A percentile compares a stretch with the other conserved stretches of the same genome.
Conservation (phyloP, 2,888 invertebrate genomes). For the Ectemnius cavifrons region DNA sequence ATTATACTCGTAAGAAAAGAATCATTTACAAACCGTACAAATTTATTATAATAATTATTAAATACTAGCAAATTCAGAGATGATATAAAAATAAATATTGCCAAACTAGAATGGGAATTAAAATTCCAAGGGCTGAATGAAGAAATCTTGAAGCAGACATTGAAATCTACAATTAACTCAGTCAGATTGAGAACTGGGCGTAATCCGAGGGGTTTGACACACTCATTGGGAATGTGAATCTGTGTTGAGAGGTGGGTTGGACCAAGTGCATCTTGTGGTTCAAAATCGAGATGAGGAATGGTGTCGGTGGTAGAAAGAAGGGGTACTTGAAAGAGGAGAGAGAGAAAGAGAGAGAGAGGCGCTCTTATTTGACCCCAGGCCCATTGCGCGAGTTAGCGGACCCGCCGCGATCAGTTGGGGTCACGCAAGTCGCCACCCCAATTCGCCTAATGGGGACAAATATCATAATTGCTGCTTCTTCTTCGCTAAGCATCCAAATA, state of each 20-base stretch:
- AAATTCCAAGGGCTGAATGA: too few relatives aligned
- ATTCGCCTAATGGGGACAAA: slow-evolving; percentile 77
- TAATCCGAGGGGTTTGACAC: too few relatives aligned
- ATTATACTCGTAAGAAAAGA: too few relatives aligned
- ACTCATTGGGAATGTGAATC: background rate
- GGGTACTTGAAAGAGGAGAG: slow-evolving; percentile 42
- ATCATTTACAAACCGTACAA: too few relatives aligned
- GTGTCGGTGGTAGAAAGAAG: slow-evolving; percentile 29
- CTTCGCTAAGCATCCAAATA: slow-evolving; percentile 72
- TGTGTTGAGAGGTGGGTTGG: background rate
- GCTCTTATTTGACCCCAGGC: slow-evolving; percentile 75
- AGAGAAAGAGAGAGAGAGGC: slow-evolving; percentile 60
- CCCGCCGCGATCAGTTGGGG: slow-evolving; percentile 73
- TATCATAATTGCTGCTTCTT: slow-evolving; percentile 75
- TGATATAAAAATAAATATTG: too few relatives aligned
- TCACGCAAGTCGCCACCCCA: slow-evolving; percentile 77
- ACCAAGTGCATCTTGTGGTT: background rate
- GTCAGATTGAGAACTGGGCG: too few relatives aligned
- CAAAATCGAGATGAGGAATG: background rate
- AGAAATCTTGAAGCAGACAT: too few relatives aligned
- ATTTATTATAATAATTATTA: too few relatives aligned
- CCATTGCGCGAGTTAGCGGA: slow-evolving; percentile 74
- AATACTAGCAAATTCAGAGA: too few relatives aligned
- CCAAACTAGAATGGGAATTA: too few relatives aligned
- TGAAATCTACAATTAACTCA: too few relatives aligned